phyloP scores from a whole-genome alignment of 2,113 vertebrate species.

The Falcunculus frontatus region DNA sequence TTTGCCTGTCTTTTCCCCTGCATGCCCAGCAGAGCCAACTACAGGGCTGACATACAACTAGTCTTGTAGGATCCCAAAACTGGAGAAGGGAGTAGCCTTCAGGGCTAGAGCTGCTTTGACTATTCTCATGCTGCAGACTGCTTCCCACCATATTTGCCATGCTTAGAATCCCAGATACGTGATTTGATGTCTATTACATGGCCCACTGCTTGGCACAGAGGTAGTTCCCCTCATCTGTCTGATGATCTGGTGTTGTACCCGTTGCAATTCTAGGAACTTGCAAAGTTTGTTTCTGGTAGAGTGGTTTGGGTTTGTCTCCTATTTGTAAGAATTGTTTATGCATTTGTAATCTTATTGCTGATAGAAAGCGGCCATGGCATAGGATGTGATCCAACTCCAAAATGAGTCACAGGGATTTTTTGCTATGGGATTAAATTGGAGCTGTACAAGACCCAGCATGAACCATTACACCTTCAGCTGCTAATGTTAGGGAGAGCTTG shows the following conservation, averaged over 20 bases:
- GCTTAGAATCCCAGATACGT: not conserved
- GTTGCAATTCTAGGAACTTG: not conserved
- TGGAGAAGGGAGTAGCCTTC: not conserved
- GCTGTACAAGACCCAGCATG: not conserved
- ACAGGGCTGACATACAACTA: not conserved
- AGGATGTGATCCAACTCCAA: not conserved
- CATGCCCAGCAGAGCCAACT: not conserved
- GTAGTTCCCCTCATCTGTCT: not conserved
- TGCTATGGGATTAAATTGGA: not conserved
- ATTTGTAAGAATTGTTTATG: not conserved
- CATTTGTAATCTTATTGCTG: not conserved
- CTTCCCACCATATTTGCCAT: not conserved
- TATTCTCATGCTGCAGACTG: fast-evolving
- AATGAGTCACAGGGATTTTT: not conserved
- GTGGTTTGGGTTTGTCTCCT: conserved; percentile 1
- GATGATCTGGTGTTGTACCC: not conserved
- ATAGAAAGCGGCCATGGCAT: not conserved
- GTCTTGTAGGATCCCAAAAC: not conserved
- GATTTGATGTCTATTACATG: not conserved
- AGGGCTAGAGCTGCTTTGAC: not conserved
- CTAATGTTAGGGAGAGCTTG: not conserved
- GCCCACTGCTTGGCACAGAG: not conserved
- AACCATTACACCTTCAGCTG: not conserved
- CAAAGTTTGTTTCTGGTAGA: not conserved
- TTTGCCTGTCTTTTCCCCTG: not conserved